Conservation (phyloP, 1,140 invertebrate species). For the Drosophila orena region DNA sequence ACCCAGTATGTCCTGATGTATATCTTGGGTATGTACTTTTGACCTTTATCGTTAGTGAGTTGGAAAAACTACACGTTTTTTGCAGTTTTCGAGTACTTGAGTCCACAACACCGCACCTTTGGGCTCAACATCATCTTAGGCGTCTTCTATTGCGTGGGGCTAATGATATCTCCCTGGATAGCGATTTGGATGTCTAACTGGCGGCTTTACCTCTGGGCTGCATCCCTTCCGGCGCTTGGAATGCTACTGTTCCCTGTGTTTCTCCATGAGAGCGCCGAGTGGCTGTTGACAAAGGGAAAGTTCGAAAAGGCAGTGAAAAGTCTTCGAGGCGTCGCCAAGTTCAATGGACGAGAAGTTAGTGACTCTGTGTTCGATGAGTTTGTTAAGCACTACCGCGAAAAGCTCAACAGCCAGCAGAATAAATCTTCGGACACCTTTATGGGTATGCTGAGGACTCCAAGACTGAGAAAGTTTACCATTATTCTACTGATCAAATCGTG, state of each 20-base stretch:
- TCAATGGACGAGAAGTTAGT: slow-evolving; percentile 86
- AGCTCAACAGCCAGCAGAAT: slow-evolving; percentile 43
- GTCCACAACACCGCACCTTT: slow-evolving; percentile 86
- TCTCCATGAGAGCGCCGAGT: slow-evolving; percentile 88
- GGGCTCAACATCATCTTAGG: slow-evolving; percentile 87
- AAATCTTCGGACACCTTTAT: slow-evolving; percentile 77
- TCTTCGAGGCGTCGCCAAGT: slow-evolving; percentile 86
- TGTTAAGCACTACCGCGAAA: slow-evolving; percentile 64
- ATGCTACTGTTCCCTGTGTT: slow-evolving; percentile 85
- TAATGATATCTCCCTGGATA: slow-evolving; percentile 86
- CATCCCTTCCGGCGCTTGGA: slow-evolving; percentile 85
- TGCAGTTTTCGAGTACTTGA: slow-evolving; percentile 87
- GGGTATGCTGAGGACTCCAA: slow-evolving; percentile 86
- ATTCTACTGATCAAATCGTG: slow-evolving; percentile 87
- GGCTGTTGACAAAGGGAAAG: slow-evolving; percentile 87
- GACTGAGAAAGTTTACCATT: slow-evolving; percentile 86
- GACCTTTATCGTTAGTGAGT: no score
- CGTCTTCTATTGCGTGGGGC: slow-evolving; percentile 86
- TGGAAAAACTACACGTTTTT: no score
- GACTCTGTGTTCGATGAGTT: slow-evolving; percentile 85
- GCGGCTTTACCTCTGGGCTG: slow-evolving; percentile 85
- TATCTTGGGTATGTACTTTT: slow-evolving; percentile 85
- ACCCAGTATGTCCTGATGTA: slow-evolving; percentile 88
- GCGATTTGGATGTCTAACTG: slow-evolving; percentile 86
- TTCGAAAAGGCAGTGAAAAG: slow-evolving; percentile 86